Percentiles rank a stretch among this genome's conserved stretches.
Evolutionary conservation across 2,113 vertebrate species (phyloP).

Genomic region (Microcebus murinus): DNA sequence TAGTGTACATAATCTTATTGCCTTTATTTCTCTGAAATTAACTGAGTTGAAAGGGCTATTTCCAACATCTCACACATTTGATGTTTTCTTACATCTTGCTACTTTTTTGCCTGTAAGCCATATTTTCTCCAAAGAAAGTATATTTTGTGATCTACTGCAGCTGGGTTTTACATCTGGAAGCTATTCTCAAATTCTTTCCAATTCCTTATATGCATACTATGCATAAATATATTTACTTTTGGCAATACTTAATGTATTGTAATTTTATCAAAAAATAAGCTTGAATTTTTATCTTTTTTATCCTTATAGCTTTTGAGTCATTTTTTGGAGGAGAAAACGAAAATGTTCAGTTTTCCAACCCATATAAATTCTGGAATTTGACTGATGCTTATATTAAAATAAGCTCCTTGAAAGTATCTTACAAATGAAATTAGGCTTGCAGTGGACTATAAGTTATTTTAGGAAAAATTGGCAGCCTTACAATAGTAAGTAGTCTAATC

Average conservation of each 20-base stretch:
- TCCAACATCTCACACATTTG: background rate
- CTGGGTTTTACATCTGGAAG: background rate
- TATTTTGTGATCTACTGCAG: background rate
- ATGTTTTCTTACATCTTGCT: background rate
- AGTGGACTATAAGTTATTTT: background rate
- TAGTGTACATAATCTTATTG: background rate
- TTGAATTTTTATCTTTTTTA: background rate
- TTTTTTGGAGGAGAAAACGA: background rate
- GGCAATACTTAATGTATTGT: background rate
- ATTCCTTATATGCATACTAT: background rate
- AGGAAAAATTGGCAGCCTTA: constrained; percentile 13
- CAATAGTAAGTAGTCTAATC: background rate
- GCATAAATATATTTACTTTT: background rate
- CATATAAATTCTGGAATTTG: background rate
- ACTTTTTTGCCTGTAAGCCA: background rate
- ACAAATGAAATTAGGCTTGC: background rate
- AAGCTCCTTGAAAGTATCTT: background rate
- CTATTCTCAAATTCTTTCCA: background rate
- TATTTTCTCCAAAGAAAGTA: background rate
- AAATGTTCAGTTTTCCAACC: background rate
- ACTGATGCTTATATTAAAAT: background rate
- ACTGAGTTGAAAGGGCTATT: background rate
- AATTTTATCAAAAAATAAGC: background rate
- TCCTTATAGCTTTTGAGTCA: background rate
- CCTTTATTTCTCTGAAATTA: background rate